Evolutionary conservation across 2,888 invertebrate genomes (phyloP), one percentile per base, ranked within the genome.

Genomic region (Amphiduros pacificus): DNA sequence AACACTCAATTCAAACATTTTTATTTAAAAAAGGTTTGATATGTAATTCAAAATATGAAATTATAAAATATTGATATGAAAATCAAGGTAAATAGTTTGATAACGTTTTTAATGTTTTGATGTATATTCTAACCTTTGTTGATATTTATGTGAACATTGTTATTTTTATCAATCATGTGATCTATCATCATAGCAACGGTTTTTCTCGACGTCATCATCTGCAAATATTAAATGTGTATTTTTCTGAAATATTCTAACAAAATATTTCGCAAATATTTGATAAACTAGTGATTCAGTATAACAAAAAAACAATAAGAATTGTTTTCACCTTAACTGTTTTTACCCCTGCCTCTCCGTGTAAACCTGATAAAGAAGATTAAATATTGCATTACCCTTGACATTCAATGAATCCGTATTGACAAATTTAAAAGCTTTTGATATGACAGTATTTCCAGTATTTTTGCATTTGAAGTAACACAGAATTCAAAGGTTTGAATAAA

Each of bases 311-410:
- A 48, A 48, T 9, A 48, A 9, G 11, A 36, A 36, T 11, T 17
- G 14, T 55, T 52, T 60, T 53, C 58, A 85, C 80, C 74, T 84
- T 84, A 32, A 83, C 77, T 70, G 86, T 82, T 65, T 82, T 81
- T 24, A 85, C 85, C 11, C 88, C 87, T 27, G 87, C 87, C 68
- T 85, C 85, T 72, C 83, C 83, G 70, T 83, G 83, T 22, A 82
- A 75, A 57, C 82, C 80, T 78, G 68, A 14, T 36, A 32, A 36
- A n/a, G n/a, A n/a, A n/a, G n/a, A n/a, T n/a, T n/a, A n/a, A n/a
- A n/a, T n/a, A n/a, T n/a, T n/a, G n/a, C n/a, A n/a, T n/a, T n/a
- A n/a, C n/a, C n/a, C n/a, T n/a, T n/a, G n/a, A n/a, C n/a, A n/a
- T n/a, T n/a, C n/a, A n/a, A n/a, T n/a, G n/a, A n/a, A n/a, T n/a